Percentiles rank a stretch among this genome's conserved stretches.
Conservation (phyloP, 2,888 invertebrate species). For the Melipona beecheii region DNA sequence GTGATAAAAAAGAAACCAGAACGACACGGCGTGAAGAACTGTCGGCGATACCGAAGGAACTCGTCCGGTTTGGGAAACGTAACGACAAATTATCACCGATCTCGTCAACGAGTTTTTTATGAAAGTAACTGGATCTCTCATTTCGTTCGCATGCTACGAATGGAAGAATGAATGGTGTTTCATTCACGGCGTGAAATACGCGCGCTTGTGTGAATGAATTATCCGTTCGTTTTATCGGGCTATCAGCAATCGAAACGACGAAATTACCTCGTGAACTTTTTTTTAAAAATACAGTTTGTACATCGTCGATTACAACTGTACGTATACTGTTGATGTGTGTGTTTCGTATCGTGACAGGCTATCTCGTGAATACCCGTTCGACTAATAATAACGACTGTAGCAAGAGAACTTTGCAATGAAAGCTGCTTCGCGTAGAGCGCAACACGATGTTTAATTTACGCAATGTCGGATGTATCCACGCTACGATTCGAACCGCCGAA, state of each 20-base stretch:
- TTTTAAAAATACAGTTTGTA: no score
- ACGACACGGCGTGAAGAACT: neutral
- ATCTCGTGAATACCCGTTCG: neutral
- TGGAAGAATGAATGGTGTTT: slow-evolving; percentile 13
- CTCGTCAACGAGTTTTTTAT: slow-evolving; percentile 34
- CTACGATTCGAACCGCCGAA: slow-evolving; percentile 46
- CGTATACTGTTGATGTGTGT: neutral
- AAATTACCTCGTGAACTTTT: no score
- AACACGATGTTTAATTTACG: slow-evolving; percentile 36
- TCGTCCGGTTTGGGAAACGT: slow-evolving; percentile 36
- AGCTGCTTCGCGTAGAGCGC: neutral
- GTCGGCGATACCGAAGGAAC: neutral
- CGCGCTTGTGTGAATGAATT: neutral
- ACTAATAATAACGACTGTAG: slow-evolving; percentile 4
- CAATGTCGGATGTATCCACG: neutral
- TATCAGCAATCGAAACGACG: no score
- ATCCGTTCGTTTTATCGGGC: neutral
- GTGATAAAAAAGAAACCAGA: neutral
- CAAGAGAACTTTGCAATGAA: slow-evolving; percentile 2
- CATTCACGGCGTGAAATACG: slow-evolving; percentile 16
- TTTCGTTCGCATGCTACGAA: slow-evolving; percentile 2
- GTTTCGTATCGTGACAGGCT: neutral
- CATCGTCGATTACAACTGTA: neutral
- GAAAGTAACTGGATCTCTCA: slow-evolving; percentile 32
- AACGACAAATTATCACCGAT: slow-evolving; percentile 27